Conservation (phyloP, 2,797 vertebrate species). For the Notolabrus celidotus region DNA sequence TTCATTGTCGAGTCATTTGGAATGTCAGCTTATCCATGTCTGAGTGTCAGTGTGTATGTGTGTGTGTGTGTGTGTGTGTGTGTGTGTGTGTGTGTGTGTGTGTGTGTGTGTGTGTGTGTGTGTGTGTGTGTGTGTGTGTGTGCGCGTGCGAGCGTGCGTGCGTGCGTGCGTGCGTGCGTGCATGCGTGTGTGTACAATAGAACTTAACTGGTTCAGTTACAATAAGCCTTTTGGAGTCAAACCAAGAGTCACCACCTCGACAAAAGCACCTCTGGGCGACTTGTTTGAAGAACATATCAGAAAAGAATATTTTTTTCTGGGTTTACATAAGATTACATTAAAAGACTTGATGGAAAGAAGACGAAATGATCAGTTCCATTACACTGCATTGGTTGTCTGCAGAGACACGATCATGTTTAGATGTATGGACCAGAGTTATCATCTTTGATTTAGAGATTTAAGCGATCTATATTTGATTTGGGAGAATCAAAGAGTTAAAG, state of each 20-base stretch:
- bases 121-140: conserved; percentile 8
- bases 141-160: not conserved
- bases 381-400: no score
- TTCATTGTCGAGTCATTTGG: conserved; percentile 68
- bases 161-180: not conserved
- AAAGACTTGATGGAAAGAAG: conserved; percentile 9
- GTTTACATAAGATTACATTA: conserved; percentile 21
- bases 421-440: no score
- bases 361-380: no score
- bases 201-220: conserved; percentile 41
- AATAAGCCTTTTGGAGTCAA: conserved; percentile 36
- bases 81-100: not conserved
- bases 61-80: not conserved
- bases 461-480: no score
- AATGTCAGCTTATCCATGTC: conserved; percentile 63
- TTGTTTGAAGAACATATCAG: conserved; percentile 1
- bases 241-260: conserved; percentile 29
- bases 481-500: no score
- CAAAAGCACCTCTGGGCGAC: conserved; percentile 33
- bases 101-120: not conserved
- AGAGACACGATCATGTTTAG: no score
- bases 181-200: conserved; percentile 7
- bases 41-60: conserved; percentile 9
- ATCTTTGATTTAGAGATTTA: not conserved
- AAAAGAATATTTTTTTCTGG: not conserved